Evolutionary conservation across 2,113 vertebrate genomes (phyloP), one percentile per base, ranked within the genome.

Genomic region (Pao palembangensis): DNA sequence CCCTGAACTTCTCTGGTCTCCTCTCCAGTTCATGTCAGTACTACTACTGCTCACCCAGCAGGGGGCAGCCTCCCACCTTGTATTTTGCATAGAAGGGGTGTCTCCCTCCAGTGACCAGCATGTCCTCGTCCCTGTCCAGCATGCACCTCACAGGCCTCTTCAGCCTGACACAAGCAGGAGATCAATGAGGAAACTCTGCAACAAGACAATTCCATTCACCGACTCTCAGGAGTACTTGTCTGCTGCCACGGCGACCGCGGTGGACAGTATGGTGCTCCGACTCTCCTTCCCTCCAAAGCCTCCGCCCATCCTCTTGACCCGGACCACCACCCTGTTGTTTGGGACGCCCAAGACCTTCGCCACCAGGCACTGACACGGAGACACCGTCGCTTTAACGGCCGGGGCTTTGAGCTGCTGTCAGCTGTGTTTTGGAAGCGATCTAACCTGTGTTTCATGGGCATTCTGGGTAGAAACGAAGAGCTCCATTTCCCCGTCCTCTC

Each of bases 241-340:
- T 1, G 96, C 96, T 57, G 96, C 94, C 15, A 98, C 75, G n/a
- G 95, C 95, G 2, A 93, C 93, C 6, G 80, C 93, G 0, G 93
- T 94, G 18, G 94, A 89, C 53, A 99, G 19, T 43, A 95, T 0
- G 0, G 87, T 92, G 66, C 75, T 92, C 13, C 95, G 89, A 1
- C 90, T 92, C 76, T 98, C 97, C 76, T 99, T 98, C n/a, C 97
- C 97, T 16, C 97, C 96, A 61, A 99, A 99, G 58, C 94, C 96
- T 64, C 97, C 97, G 25, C 97, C 97, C 88, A 98, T 91, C 83
- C 97, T 91, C 86, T 98, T 98, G 60, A 99, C 94, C 41, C 94
- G 89, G 51, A 96, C 93, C 57, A 94, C 74, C 67, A 99, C 67
- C 1, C 92, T 80, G 71, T 93, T 99, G 8, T 83, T 85, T 6